Evolutionary conservation across 2,888 invertebrate genomes (phyloP), one percentile per base, ranked within the genome.

Genomic region (Sphinx pinastri): DNA sequence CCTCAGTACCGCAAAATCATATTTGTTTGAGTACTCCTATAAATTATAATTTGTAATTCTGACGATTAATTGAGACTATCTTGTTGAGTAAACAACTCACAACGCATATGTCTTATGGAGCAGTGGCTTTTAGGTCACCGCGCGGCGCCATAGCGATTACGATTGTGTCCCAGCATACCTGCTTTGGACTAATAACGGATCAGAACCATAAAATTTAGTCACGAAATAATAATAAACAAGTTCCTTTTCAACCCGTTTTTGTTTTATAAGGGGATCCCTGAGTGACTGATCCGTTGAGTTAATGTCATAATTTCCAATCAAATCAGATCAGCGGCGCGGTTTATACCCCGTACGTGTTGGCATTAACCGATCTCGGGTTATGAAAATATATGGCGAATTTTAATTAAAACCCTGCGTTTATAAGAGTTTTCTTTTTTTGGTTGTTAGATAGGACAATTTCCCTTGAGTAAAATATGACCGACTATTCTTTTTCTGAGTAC

Each of bases 251-350:
- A n/a, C 47, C 54, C 54, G 54, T 16, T n/a, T 54, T 54, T 54
- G 8, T 6, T 54, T 14, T 54, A 54, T 54, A 45, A 4, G 60
- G 11, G 47, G 16, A 45, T n/a, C 16, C 16, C 16, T 7, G 54
- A 8, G 14, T 60, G 38, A 60, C n/a, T 2, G 11, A 60, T 60
- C 60, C 10, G 60, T 60, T 12, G 47, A 60, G 16, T 60, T 16
- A 47, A 60, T 16, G 16, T 60, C 60, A 45, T 45, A 47, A 60
- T 45, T 60, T 60, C 45, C 60, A 60, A 60, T 60, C 60, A 60
- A 60, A 47, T 8, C 16, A n/a, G 60, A 60, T 60, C 60, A 16
- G 45, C 16, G 16, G 47, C 10, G 16, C 16, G 47, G n/a, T 60
- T 47, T 60, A 60, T 47, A 45, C 47, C 4, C 8, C 16, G 11